Evolutionary conservation across 1,140 invertebrate genomes (phyloP), one percentile per base, ranked within the genome.

Genomic region (Bilobella aurantiaca): DNA sequence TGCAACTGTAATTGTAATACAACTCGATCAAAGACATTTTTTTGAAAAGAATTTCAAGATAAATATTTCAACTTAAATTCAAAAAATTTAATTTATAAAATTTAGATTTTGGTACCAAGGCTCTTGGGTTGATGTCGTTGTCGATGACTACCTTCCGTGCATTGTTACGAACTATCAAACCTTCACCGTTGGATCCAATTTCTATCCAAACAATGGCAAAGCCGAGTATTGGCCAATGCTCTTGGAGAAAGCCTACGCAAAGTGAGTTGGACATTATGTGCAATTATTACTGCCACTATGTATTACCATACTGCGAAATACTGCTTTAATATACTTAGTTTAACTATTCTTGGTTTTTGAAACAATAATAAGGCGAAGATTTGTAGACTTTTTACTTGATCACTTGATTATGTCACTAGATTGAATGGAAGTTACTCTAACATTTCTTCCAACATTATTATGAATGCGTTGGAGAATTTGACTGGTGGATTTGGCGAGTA

Each of bases 81-180:
- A n/a, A n/a, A n/a, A n/a, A n/a, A n/a, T n/a, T n/a, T n/a, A n/a
- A n/a, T n/a, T n/a, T n/a, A n/a, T n/a, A n/a, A n/a, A n/a, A n/a
- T n/a, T n/a, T 42, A 53, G 49, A 23, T 53, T 53, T 53, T 53
- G 49, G 49, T 53, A 53, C 49, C 8, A 53, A 53, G 49, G 49
- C 14, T 8, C 49, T 3, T 53, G 49, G 49, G 49, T 53, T 8
- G 49, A 53, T 53, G 21, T 53, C 3, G 49, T 53, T 18, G 49
- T 53, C 3, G 49, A 53, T 23, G 49, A 53, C 49, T 53, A 53
- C 49, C 5, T 53, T 12, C 49, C 49, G 21, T 53, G 23, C 49
- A 23, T 53, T 53, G 49, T 53, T 23, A 5, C 5, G 8, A 3
- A 8, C 8, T 12, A 53, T 5, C 5, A 53, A 5, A 14, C 5